Base-by-base conservation (phyloP, 2,888 invertebrate genomes). In the Uloborus plumipes region DNA sequence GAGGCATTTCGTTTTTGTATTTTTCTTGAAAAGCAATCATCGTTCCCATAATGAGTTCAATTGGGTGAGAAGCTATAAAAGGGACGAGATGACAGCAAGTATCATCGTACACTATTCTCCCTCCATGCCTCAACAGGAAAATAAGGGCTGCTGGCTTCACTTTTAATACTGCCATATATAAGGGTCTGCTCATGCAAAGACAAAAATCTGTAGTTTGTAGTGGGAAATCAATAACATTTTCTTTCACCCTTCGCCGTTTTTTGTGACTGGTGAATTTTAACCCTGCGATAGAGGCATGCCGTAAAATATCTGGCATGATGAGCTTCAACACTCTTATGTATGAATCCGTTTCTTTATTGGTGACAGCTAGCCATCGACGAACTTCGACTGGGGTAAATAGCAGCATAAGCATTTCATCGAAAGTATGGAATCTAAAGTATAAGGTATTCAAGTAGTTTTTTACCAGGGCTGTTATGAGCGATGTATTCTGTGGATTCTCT, bases 141-240 rank as follows among this genome's bases (percentile, higher is more conserved):
- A 67, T 61, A 0, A 83, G 67, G 2, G 64, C 22, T 20, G 77
- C 77, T 3, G 73, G 77, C 53, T 58, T 59, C 6, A 51, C 39
- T 0, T 77, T 62, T n/a, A 73, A 73, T 51, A 77, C 51, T 11
- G 77, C 77, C 0, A 77, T 77, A 49, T 83, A 83, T 7, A 83
- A n/a, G 13, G 83, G 83, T 39, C 83, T 61, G n/a, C 66, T 64
- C 15, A 72, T 77, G 26, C 83, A 83, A 14, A 69, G 77, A 26
- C 83, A 83, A 9, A 83, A 58, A 49, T 77, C 62, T n/a, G 77
- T 77, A 1, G 77, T 69, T 16, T 77, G 73, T 14, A 83, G 22
- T 26, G 83, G 83, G 18, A 64, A 77, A 51, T 83, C 83, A 9
- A 77, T 22, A 0, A 83, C 18, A n/a, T 47, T 66, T 62, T 82